Evolutionary conservation across 2,888 invertebrate genomes (phyloP), one percentile per base, ranked within the genome.

Genomic region (Ochlodes sylvanus): DNA sequence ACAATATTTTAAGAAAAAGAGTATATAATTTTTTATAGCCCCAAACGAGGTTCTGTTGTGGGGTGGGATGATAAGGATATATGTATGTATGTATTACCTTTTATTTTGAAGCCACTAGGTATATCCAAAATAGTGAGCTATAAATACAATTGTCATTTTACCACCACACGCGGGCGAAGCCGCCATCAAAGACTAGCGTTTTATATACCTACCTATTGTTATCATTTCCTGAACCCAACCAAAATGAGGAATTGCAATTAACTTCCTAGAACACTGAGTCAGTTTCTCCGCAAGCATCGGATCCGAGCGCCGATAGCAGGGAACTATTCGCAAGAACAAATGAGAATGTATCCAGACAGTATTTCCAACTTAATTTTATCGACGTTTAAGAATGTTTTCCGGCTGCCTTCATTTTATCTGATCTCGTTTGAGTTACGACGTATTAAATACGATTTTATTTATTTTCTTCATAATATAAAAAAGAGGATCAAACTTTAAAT

Each of bases 361-460:
- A 58, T 60, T 66, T 52, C 65, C 52, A 66, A 66, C 52, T 65
- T 60, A 66, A 66, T 66, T 66, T 66, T 66, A 66, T 66, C 65
- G 65, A 66, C 58, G 58, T 58, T 66, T 58, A 66, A 57, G 34
- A 64, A 66, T 66, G 65, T 58, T 66, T 42, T 12, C 52, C 58
- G 65, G 14, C 34, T 50, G 52, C 60, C 65, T 66, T 27, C 21
- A 27, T 15, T 66, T 66, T 58, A 58, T 66, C 58, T 58, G 52
- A 60, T 52, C 50, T 65, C 44, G 12, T 50, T 38, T 54, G 52
- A 19, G n/a, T 52, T 32, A 60, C 58, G 42, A 27, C 27, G 42
- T 27, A 27, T 2, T 38, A 27, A n/a, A 21, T 60, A 21, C n/a
- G 7, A 32, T 15, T 19, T n/a, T 14, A 17, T 21, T 27, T 27